Conservation (phyloP, 1,140 invertebrate species). For the Geopemphigus sp. region DNA sequence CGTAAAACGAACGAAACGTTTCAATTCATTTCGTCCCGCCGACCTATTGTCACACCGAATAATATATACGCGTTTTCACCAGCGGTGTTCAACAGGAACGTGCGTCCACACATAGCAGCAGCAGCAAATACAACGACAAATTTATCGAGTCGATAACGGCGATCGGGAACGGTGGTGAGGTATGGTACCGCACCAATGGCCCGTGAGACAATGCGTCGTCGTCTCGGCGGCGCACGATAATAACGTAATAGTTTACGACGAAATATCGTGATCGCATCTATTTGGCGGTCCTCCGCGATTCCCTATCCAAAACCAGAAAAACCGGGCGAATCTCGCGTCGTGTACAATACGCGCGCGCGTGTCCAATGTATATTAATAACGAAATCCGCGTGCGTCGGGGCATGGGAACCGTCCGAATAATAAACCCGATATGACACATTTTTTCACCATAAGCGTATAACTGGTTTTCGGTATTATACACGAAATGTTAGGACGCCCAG, state of each 20-base stretch:
- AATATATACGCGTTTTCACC: no score
- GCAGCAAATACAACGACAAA: no score
- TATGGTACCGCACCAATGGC: no score
- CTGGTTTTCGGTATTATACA: slow-evolving; percentile 30
- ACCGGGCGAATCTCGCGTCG: slow-evolving; percentile 1
- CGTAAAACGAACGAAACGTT: neutral
- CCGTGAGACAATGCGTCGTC: neutral
- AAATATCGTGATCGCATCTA: neutral
- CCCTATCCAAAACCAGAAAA: slow-evolving; percentile 17
- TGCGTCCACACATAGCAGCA: no score
- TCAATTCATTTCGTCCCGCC: neutral
- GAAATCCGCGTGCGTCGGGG: no score
- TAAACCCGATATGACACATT: slow-evolving; percentile 10
- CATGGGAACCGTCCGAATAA: slow-evolving; percentile 4
- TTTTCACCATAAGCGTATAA: neutral
- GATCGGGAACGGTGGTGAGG: no score
- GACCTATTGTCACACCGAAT: no score
- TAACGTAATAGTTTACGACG: neutral
- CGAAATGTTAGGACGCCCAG: neutral
- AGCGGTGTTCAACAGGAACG: no score
- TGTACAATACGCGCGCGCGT: neutral
- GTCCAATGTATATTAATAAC: neutral
- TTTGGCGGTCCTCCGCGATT: neutral
- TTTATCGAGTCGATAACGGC: no score
- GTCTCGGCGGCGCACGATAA: neutral